Base-by-base conservation (phyloP, 2,888 invertebrate genomes). In the Chloromyia formosa region DNA sequence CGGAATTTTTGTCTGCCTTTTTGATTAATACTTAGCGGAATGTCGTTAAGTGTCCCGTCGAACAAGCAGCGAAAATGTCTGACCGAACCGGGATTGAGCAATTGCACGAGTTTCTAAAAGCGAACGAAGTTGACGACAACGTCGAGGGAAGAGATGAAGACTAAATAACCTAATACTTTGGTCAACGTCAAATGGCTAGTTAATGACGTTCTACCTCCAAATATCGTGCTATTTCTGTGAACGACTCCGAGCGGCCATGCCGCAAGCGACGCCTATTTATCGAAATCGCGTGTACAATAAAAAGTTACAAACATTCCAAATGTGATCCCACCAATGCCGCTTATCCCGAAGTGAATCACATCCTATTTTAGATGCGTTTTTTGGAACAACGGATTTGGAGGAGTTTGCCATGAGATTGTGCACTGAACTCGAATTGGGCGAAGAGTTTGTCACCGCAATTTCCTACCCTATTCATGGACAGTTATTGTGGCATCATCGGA, bases 361-460 rank as follows among this genome's bases (percentile, higher is more conserved):
- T 95, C 72, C 93, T 95, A 5, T 99, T 99, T 99, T 99, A 99
- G 99, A 99, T 83, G 97, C 99, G 96, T 94, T 96, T 0, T 97
- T 99, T 81, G 95, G 94, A 81, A 94, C 95, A 83, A 99, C 99
- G 85, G 96, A 94, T 82, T 98, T 99, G 0, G 99, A 99, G 84
- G 94, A 96, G 82, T 99, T 99, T 85, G 97, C 99, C 0, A 92
- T 95, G 86, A 96, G 94, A 84, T 87, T 99, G 3, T 99, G 99
- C 83, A 93, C 97, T 0, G 99, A 99, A 85, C 87, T 99, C 76
- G 98, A 99, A 0, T 87, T 99, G 20, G 99, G 99, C 1, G 99
- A 99, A 0, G 99, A 99, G 87, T 99, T 99, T 86, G 97, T 98
- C 0, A 98, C 98, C 0, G 97, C 98, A 9, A 97, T 97, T 79